phyloP scores from a whole-genome alignment of 30 jellyfish, hydroid and myxozoan species.

The Sanderia malayensis region DNA sequence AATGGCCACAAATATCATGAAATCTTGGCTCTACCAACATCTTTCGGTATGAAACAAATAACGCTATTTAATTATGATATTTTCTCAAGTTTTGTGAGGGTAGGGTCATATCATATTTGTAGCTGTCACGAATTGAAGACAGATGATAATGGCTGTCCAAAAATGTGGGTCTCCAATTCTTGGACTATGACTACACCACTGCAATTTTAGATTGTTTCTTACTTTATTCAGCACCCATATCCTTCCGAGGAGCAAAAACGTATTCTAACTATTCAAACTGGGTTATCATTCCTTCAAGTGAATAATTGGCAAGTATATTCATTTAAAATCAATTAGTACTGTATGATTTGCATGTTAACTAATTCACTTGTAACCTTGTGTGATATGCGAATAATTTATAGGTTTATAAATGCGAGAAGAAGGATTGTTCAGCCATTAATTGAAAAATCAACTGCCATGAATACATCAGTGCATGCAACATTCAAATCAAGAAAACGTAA shows the following conservation, averaged over 20 bases:
- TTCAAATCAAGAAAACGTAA: conserved; percentile 56
- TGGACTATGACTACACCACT: no score
- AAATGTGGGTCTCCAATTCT: no score
- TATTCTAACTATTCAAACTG: conserved; percentile 90
- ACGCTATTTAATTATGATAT: no score
- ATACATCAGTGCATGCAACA: conserved; percentile 77
- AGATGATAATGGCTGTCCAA: no score
- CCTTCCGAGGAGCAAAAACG: conserved; percentile 99
- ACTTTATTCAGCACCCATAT: conserved; percentile 99
- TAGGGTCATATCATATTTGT: no score
- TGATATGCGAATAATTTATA: no score
- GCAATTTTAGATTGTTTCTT: no score
- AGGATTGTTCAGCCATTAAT: conserved; percentile 97
- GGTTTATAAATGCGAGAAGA: conserved; percentile 97
- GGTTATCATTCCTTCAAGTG: conserved; percentile 92
- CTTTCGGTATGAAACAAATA: conserved; percentile 91
- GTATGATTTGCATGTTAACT: no score
- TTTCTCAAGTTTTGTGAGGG: no score
- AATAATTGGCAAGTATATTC: conserved; percentile 98
- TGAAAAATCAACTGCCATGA: conserved; percentile 93
- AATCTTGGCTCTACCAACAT: conserved; percentile 98
- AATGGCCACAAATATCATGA: conserved; percentile 94
- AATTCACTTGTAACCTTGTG: no score
- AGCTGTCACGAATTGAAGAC: no score
- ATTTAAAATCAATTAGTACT: no score